Evolutionary conservation across 2,797 vertebrate species (phyloP), one percentile per base, ranked within the genome.

Genomic region (Gambusia yucatana): DNA sequence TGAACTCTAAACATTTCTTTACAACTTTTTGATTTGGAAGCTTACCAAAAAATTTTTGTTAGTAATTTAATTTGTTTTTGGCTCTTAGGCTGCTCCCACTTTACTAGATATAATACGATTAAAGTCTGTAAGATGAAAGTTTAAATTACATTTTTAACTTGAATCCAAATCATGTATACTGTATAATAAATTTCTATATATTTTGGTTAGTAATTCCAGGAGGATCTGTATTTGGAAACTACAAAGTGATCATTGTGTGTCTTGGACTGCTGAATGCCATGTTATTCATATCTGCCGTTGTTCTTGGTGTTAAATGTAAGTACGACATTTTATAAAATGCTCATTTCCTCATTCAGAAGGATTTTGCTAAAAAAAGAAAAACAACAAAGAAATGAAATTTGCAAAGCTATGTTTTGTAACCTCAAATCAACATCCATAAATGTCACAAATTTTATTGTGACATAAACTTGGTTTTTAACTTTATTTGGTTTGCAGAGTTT

Each of bases 251-350:
- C 44, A n/a, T 84, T 9, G 55, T 89, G 41, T 67, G 73, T 72
- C 81, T 93, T 50, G 89, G 73, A 43, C 72, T 93, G 50, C 55
- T 93, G 79, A 83, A 89, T 13, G 59, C 46, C 39, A 55, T 77
- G 17, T 78, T 93, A 75, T 73, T 94, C 63, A 72, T 84, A 22
- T 22, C 33, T 79, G 81, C 87, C 41, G 43, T 90, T 77, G 83
- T 55, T 63, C 65, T 91, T 30, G 79, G 88, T 22, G 63, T 82
- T 36, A 80, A 82, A 22, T 92, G 93, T 94, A 63, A 94, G 92
- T 91, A 77, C 14, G 17, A 61, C 9, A 30, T 11, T 10, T 72
- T n/a, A 20, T 39, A 6, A 52, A 3, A 50, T 13, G 75, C 52
- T 69, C 28, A 79, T 2, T 78, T 80, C 71, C 30, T n/a, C 75